Base-by-base conservation (phyloP, 2,113 vertebrate genomes). In the Sebastes fasciatus region DNA sequence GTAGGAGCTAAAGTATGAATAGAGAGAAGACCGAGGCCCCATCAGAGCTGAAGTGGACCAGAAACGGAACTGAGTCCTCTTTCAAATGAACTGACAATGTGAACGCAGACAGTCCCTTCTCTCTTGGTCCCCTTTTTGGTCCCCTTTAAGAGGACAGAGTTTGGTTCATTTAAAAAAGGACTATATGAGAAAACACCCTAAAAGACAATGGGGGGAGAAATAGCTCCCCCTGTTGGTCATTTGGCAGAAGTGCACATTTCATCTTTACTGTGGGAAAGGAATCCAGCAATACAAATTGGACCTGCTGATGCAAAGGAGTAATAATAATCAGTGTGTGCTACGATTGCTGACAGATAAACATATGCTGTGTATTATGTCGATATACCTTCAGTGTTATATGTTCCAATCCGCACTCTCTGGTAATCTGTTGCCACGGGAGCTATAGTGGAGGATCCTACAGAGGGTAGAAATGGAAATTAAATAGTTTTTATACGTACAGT, bases 221-320 rank as follows among this genome's bases (percentile, higher is more conserved):
- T 85, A 81, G 83, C 92, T 64, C 91, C 4, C 79, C 77, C 91
- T 93, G 73, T 66, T 91, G 91, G 87, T 51, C 70, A 70, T 72
- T 48, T 69, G 26, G 8, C 4, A 83, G 52, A 65, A 64, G 51
- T 87, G 52, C 84, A 84, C 7, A 54, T 71, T 65, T 76, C 1
- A 4, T 64, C 64, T 76, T 16, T 11, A 21, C 54, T 54, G 12
- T 54, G 10, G 16, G 6, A 48, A 23, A 17, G 3, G 8, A 67
- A 17, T 9, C 8, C 43, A 71, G 52, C 6, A 51, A 58, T 54
- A 13, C 8, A 16, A 49, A 48, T 16, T 8, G 19, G 42, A 66
- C 21, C 7, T 68, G 45, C 23, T 81, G 63, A 58, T 70, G 21
- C 70, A 54, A 16, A 48, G 23, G 42, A 57, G 6, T 23, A 68